These are phyloP conservation scores for Scaptomyza hsui DNA, from an alignment of 1,140 invertebrate genomes.

Conservation along the genomic window DNA sequence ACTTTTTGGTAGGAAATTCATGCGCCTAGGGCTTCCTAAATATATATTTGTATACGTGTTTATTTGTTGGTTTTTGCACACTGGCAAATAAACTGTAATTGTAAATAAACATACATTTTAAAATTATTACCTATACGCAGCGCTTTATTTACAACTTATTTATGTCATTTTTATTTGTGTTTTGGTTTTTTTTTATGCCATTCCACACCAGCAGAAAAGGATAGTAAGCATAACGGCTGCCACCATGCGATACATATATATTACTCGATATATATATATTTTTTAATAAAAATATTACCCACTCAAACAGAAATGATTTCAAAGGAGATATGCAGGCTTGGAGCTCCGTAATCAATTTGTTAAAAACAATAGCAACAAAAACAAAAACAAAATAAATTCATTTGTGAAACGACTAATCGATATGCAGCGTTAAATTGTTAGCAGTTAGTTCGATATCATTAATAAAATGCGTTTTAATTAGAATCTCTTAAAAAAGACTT, in stretches of 20 bases:
- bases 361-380: too few species aligned
- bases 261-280: conserved; percentile 53
- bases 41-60: conserved; percentile 9
- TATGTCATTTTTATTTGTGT: conserved; percentile 46
- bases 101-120: conserved; percentile 80
- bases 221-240: conserved; percentile 61
- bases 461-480: background rate
- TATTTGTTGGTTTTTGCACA: conserved; percentile 21
- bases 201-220: too few species aligned
- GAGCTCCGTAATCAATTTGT: too few species aligned
- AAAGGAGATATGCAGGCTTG: too few species aligned
- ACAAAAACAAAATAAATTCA: too few species aligned
- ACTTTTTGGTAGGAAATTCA: too few species aligned
- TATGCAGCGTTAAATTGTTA: too few species aligned
- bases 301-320: background rate
- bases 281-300: conserved; percentile 28
- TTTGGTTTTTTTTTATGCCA: background rate
- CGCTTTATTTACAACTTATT: conserved; percentile 76
- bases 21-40: background rate
- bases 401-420: too few species aligned
- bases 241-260: conserved; percentile 68
- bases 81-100: conserved; percentile 77
- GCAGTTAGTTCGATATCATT: background rate
- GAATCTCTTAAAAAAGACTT: too few species aligned
- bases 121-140: conserved; percentile 68